A percentile compares a stretch with the other conserved stretches of the same genome.
Conservation (phyloP, 2,797 vertebrate species). For the Scleropages formosus region DNA sequence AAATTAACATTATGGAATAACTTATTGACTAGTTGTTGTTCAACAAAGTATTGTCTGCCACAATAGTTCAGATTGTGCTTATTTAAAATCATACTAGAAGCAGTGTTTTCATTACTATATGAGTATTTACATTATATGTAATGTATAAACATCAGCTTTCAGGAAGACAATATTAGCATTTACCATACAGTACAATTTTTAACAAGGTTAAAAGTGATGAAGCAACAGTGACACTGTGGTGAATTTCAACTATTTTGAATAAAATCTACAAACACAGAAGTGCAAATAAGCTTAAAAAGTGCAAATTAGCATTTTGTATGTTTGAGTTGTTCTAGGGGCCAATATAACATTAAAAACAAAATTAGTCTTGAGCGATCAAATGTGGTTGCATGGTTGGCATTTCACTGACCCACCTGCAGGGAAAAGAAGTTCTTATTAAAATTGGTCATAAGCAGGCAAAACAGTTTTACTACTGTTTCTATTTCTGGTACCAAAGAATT, state of each 20-base stretch:
- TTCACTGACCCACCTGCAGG: constrained; percentile 51
- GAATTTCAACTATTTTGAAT: not conserved
- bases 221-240: not conserved
- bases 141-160: too few species aligned
- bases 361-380: constrained; percentile 42
- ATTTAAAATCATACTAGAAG: not conserved
- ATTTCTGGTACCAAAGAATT: not conserved
- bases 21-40: too few species aligned
- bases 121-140: constrained; percentile 1
- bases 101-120: not conserved
- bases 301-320: not conserved
- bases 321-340: not conserved
- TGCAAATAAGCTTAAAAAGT: not conserved
- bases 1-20: too few species aligned
- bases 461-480: not conserved
- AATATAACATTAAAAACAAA: not conserved
- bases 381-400: constrained; percentile 47
- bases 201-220: not conserved
- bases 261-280: not conserved
- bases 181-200: not conserved
- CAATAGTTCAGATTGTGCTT: not conserved
- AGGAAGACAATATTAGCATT: too few species aligned
- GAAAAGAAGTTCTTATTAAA: constrained; percentile 11
- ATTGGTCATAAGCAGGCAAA: not conserved
- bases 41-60: too few species aligned